Evolutionary conservation across 1,140 invertebrate species (phyloP).

Genomic region (Diorhabda sublineata): DNA sequence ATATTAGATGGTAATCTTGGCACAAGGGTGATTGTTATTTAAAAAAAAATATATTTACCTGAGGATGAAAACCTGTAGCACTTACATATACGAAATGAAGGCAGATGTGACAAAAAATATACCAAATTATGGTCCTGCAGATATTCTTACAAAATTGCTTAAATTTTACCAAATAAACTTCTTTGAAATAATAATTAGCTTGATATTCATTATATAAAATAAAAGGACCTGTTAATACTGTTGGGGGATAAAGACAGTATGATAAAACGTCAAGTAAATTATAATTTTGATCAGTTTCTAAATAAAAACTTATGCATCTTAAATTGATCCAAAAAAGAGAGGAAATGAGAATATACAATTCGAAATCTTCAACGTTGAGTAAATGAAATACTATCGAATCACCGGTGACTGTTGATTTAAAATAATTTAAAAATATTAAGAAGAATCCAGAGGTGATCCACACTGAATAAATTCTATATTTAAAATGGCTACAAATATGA

Average conservation of each 20-base stretch:
- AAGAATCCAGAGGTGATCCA: constrained; percentile 32
- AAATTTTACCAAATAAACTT: constrained; percentile 45
- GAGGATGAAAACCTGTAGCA: constrained; percentile 60
- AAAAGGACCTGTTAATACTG: constrained; percentile 73
- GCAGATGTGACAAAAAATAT: constrained; percentile 62
- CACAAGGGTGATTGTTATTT: no score
- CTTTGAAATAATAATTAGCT: constrained; percentile 34
- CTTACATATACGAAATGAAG: constrained; percentile 79
- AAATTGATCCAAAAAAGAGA: constrained; percentile 43
- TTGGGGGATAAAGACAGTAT: constrained; percentile 78
- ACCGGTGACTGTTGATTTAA: constrained; percentile 25
- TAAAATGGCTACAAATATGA: constrained; percentile 20
- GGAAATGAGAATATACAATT: constrained; percentile 31
- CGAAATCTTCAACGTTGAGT: constrained; percentile 25
- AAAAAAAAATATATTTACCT: constrained; percentile 46
- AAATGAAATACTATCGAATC: constrained; percentile 20
- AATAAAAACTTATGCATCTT: constrained; percentile 38
- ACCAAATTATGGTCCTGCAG: constrained; percentile 66
- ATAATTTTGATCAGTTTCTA: constrained; percentile 27
- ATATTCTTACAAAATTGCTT: constrained; percentile 52
- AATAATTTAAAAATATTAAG: constrained; percentile 28
- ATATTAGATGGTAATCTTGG: no score
- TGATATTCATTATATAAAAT: constrained; percentile 68
- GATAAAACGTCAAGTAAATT: constrained; percentile 52
- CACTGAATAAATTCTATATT: constrained; percentile 22